A percentile compares a stretch with the other conserved stretches of the same genome.
Conservation (phyloP, 2,113 vertebrate species). For the Lipophrys pholis region DNA sequence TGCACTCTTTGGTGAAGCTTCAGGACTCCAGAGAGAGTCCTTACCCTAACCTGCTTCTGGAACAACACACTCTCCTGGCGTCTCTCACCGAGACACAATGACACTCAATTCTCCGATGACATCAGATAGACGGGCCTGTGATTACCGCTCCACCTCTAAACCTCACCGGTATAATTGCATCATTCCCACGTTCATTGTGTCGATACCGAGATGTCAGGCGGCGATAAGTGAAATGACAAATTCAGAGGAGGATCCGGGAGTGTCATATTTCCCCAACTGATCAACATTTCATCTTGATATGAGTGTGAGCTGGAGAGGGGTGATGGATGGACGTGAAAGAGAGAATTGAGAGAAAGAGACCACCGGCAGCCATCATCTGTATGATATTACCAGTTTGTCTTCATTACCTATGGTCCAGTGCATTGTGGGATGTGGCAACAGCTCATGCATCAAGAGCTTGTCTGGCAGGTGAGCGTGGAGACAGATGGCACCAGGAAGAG, state of each 20-base stretch:
- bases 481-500: conserved; percentile 40
- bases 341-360: conserved; percentile 33
- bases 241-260: conserved; percentile 34
- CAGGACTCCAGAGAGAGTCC: not conserved
- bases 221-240: conserved; percentile 62
- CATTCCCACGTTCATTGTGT: conserved; percentile 42
- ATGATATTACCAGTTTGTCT: conserved; percentile 57
- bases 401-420: conserved; percentile 57
- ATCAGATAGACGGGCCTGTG: conserved; percentile 63
- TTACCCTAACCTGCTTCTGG: conserved; percentile 8
- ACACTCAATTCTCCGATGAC: conserved; percentile 35
- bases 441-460: conserved; percentile 49
- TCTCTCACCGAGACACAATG: conserved; percentile 26
- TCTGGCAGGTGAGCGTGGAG: conserved; percentile 47
- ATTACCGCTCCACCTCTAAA: conserved; percentile 53
- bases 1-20: not conserved
- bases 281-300: conserved; percentile 48
- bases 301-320: conserved; percentile 19
- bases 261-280: conserved; percentile 43
- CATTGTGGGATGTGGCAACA: conserved; percentile 14
- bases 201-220: conserved; percentile 51
- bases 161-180: conserved; percentile 42
- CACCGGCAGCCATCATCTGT: conserved; percentile 29
- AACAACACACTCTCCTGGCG: conserved; percentile 3
- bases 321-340: conserved; percentile 28